Evolutionary conservation across 2,797 vertebrate species (phyloP).

Genomic region (Botia almorhae): DNA sequence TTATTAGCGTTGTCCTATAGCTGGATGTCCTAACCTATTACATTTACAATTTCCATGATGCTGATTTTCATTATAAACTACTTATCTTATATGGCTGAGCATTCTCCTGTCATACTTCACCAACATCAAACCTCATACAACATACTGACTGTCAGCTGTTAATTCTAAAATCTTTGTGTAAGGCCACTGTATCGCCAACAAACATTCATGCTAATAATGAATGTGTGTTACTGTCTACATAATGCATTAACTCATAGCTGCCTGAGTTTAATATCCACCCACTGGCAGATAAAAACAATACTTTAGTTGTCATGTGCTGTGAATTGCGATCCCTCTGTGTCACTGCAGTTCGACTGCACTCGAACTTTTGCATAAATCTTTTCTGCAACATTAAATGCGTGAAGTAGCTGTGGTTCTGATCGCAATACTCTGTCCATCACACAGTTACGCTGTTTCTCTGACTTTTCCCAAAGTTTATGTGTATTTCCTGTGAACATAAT

Average conservation of each 20-base stretch:
- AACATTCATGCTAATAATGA: not conserved
- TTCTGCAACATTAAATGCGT: too few species aligned
- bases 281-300: not conserved
- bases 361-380: too few species aligned
- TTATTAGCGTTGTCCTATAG: too few species aligned
- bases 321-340: not conserved
- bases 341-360: not conserved
- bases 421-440: not conserved
- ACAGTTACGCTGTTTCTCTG: not conserved
- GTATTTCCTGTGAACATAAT: constrained; percentile 5
- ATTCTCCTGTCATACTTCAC: too few species aligned
- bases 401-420: not conserved
- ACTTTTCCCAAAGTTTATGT: not conserved
- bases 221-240: not conserved
- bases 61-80: too few species aligned
- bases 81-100: too few species aligned
- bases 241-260: not conserved
- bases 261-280: not conserved
- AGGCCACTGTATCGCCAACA: not conserved
- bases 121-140: too few species aligned
- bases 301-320: not conserved
- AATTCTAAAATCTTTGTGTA: too few species aligned
- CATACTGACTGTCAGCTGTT: too few species aligned
- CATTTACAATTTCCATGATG: too few species aligned
- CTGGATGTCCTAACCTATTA: too few species aligned